A percentile compares a stretch with the other conserved stretches of the same genome.
These are phyloP conservation scores for Philotrypesis tridentata DNA, from an alignment of 1,140 invertebrate genomes.

Conservation along the genomic window DNA sequence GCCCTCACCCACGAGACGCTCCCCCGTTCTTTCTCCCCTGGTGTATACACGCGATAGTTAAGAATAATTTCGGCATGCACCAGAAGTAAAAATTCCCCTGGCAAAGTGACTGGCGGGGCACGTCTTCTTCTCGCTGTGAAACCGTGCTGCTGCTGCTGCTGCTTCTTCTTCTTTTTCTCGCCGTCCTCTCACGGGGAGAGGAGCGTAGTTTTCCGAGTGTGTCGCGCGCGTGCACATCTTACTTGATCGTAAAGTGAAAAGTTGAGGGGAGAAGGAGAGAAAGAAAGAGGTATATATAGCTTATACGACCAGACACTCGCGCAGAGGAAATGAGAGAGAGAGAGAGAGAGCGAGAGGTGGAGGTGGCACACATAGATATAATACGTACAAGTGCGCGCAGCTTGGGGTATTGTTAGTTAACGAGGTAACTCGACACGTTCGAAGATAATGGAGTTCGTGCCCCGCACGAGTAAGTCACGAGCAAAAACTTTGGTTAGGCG, in stretches of 20 bases:
- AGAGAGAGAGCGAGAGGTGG: not conserved
- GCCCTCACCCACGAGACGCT: not conserved
- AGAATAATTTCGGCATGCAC: constrained; percentile 7
- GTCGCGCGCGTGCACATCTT: constrained; percentile 19
- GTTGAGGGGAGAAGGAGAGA: constrained; percentile 45
- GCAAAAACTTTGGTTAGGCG: constrained; percentile 61
- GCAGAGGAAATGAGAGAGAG: not conserved
- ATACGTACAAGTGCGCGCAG: constrained; percentile 35
- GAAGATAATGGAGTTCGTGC: constrained; percentile 61
- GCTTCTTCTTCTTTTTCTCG: not conserved
- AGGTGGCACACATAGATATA: constrained; percentile 30
- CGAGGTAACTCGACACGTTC: constrained; percentile 66
- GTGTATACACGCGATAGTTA: not conserved
- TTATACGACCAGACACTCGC: no score
- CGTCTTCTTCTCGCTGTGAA: constrained; percentile 23
- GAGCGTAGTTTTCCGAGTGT: constrained; percentile 1
- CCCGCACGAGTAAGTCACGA: constrained; percentile 59
- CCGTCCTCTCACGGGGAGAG: not conserved
- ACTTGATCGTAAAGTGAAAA: constrained; percentile 57
- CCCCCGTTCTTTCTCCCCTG: not conserved
- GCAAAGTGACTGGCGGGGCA: constrained; percentile 14
- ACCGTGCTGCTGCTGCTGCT: not conserved
- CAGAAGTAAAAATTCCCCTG: constrained; percentile 15
- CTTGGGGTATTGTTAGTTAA: constrained; percentile 62
- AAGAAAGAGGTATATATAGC: not conserved